Conservation (phyloP, 2,797 vertebrate genomes). For the Lagothrix lagotricha region DNA sequence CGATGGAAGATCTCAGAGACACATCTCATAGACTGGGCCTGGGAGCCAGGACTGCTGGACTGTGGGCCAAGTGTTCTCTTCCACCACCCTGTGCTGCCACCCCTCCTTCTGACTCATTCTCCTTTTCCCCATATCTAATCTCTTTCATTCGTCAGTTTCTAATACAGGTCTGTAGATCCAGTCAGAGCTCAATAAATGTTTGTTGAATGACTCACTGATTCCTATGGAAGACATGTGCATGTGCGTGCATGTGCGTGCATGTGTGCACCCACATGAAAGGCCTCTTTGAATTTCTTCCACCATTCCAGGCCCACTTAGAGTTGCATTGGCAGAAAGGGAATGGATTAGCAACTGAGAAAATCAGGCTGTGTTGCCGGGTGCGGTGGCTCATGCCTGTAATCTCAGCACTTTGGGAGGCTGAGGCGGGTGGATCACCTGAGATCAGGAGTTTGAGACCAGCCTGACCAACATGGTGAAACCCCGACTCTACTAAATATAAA, state of each 20-base stretch:
- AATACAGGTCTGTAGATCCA: slow-evolving; percentile 23
- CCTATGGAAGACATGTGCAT: not conserved
- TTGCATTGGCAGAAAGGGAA: not conserved
- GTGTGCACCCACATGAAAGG: not conserved
- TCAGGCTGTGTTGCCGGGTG: not conserved
- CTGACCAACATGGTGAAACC: too few species aligned
- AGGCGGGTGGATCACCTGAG: too few species aligned
- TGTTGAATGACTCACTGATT: slow-evolving; percentile 73
- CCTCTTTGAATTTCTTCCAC: slow-evolving; percentile 1
- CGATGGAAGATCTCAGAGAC: not conserved
- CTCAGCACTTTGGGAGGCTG: too few species aligned
- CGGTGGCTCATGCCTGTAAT: too few species aligned
- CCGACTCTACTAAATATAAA: too few species aligned
- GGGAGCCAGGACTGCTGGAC: not conserved
- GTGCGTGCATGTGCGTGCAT: not conserved
- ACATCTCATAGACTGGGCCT: not conserved
- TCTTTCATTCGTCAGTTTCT: slow-evolving; percentile 30
- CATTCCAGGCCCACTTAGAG: not conserved
- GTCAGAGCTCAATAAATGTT: slow-evolving; percentile 71
- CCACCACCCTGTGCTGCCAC: not conserved
- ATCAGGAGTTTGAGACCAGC: too few species aligned
- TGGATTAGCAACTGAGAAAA: not conserved
- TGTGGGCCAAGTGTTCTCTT: not conserved
- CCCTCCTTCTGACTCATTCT: slow-evolving; percentile 65
- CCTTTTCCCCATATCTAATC: slow-evolving; percentile 68